These are phyloP conservation scores for Arbacia lixula DNA, from an alignment of 53 echinoderm and acorn worm species.

Conservation along the genomic window DNA sequence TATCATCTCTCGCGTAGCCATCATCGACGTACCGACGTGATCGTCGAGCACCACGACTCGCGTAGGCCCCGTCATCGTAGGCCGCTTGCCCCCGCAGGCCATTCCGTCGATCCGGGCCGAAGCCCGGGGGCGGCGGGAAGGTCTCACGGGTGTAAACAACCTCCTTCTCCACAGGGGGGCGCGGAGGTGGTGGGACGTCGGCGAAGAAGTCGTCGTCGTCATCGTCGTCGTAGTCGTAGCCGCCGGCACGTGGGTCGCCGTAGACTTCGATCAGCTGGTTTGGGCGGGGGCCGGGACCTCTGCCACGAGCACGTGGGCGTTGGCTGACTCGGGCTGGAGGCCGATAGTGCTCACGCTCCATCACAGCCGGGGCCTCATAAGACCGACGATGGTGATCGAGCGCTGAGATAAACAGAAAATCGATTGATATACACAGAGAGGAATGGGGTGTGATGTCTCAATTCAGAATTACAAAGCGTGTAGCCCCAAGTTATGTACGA, in stretches of 20 bases:
- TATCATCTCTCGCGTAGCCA: constrained; percentile 48
- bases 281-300: constrained; percentile 16
- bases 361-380: constrained; percentile 38
- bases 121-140: constrained; percentile 19
- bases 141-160: constrained; percentile 53
- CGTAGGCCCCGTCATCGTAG: constrained; percentile 21
- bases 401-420: neutral
- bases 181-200: constrained; percentile 1
- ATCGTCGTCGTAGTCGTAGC: constrained; percentile 46
- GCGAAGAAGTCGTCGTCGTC: constrained; percentile 33
- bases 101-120: constrained; percentile 4
- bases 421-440: too few species aligned
- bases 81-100: neutral
- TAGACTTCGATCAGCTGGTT: constrained; percentile 59
- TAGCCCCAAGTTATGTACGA: too few species aligned
- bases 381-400: constrained; percentile 47
- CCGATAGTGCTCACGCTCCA: constrained; percentile 47
- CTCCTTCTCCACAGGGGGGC: constrained; percentile 46
- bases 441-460: too few species aligned
- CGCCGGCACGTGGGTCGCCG: constrained; percentile 44
- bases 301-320: neutral
- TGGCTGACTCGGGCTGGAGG: neutral
- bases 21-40: constrained; percentile 49
- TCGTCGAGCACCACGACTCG: constrained; percentile 17
- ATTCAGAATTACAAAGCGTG: too few species aligned